Conservation (phyloP, 2,888 invertebrate species). For the Neoaliturus tenellus region DNA sequence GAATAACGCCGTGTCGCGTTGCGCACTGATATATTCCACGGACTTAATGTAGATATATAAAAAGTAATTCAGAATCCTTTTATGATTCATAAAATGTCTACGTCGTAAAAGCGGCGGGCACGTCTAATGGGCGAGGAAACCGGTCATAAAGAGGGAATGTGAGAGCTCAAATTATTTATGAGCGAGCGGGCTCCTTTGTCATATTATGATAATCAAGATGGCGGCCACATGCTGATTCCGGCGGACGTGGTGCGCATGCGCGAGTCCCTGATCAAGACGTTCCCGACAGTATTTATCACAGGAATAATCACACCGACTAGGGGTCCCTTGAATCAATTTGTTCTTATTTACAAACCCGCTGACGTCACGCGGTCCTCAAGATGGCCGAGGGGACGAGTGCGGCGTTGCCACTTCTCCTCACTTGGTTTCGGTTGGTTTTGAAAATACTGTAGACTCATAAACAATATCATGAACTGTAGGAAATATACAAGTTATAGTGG, state of each 20-base stretch:
- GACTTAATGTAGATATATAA: conserved; percentile 54
- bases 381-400: not conserved
- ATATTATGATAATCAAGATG: conserved; percentile 57
- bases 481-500: no score
- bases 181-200: conserved; percentile 56
- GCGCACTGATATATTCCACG: conserved; percentile 46
- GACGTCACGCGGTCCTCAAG: not conserved
- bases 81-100: conserved; percentile 59
- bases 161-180: conserved; percentile 56
- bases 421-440: no score
- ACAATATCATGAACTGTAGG: no score
- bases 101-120: conserved; percentile 57
- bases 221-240: conserved; percentile 42
- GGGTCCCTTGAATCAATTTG: conserved; percentile 34
- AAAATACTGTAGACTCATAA: no score
- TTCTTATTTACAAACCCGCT: conserved; percentile 27
- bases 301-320: conserved; percentile 17
- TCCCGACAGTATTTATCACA: conserved; percentile 3
- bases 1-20: conserved; percentile 54
- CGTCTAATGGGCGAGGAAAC: conserved; percentile 58
- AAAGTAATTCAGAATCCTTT: conserved; percentile 56
- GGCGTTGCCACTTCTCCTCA: not conserved
- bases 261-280: conserved; percentile 26
- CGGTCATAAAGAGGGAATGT: conserved; percentile 57
- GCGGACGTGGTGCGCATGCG: conserved; percentile 25